Conservation (phyloP, 2,113 vertebrate species). For the Amia ocellicauda region DNA sequence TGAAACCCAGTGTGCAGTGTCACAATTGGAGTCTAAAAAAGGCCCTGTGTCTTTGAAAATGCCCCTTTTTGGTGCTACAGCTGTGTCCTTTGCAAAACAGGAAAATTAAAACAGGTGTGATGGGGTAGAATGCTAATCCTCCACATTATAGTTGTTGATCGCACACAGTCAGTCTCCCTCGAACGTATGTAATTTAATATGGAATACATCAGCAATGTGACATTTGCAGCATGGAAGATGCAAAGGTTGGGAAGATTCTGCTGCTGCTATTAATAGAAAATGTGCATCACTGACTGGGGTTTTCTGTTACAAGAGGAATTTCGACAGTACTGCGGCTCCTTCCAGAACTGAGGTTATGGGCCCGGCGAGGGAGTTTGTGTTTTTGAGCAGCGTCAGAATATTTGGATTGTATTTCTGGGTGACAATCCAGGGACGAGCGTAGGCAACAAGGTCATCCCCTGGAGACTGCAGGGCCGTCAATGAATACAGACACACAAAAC, state of each 20-base stretch:
- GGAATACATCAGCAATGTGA: constrained; percentile 70
- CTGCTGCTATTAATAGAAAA: constrained; percentile 65
- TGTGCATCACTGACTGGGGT: constrained; percentile 55
- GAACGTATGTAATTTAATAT: constrained; percentile 72
- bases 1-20: too few species aligned
- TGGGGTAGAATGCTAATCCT: constrained; percentile 68
- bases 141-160: constrained; percentile 71
- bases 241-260: constrained; percentile 68
- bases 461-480: neutral
- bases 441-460: constrained; percentile 50
- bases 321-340: constrained; percentile 48
- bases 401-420: constrained; percentile 57
- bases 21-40: too few species aligned
- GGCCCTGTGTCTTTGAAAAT: too few species aligned
- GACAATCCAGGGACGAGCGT: constrained; percentile 52
- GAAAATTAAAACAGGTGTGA: constrained; percentile 66
- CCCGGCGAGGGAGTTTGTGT: constrained; percentile 51
- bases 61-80: constrained; percentile 62
- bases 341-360: constrained; percentile 58
- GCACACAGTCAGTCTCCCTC: constrained; percentile 59
- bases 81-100: constrained; percentile 65
- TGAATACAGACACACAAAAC: neutral
- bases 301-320: constrained; percentile 72
- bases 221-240: constrained; percentile 66
- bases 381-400: constrained; percentile 18